Percentiles rank a stretch among this genome's conserved stretches.
These are phyloP conservation scores for Liopterus haemorrhoidalis DNA, from an alignment of 2,888 invertebrate species.

Conservation along the genomic window DNA sequence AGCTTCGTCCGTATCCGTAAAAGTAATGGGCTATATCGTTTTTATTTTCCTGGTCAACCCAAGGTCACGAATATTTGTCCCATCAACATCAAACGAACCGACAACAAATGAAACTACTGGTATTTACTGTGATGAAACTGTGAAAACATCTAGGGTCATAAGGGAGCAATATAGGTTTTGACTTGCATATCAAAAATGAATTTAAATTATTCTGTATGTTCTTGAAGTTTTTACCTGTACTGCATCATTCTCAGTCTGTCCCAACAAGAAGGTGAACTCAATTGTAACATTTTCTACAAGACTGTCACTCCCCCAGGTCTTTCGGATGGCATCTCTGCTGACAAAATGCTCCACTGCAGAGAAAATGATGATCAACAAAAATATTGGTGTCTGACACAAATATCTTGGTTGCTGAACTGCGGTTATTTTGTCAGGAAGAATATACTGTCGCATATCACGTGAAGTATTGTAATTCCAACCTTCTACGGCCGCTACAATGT, in stretches of 20 bases:
- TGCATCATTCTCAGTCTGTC: slow-evolving; percentile 52
- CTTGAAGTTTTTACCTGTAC: no score
- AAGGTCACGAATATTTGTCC: no score
- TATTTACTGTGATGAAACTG: no score
- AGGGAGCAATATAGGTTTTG: no score
- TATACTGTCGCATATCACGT: slow-evolving; percentile 64
- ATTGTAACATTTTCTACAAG: slow-evolving; percentile 42
- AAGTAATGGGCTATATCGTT: no score
- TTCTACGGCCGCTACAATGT: slow-evolving; percentile 49
- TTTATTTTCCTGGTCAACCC: no score
- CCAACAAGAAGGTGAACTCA: slow-evolving; percentile 55
- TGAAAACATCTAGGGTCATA: no score
- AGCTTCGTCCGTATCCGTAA: no score
- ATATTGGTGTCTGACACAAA: slow-evolving; percentile 50
- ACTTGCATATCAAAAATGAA: no score
- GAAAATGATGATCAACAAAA: slow-evolving; percentile 68
- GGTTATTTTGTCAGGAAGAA: slow-evolving; percentile 64
- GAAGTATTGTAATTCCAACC: slow-evolving; percentile 74
- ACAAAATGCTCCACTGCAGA: slow-evolving; percentile 65
- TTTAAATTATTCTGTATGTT: no score
- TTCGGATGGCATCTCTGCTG: slow-evolving; percentile 59
- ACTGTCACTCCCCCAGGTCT: slow-evolving; percentile 59
- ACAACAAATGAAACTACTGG: no score
- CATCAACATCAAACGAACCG: no score
- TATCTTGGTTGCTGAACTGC: slow-evolving; percentile 57